Base-by-base conservation (phyloP, 2,888 invertebrate species). In the Apamea monoglypha region DNA sequence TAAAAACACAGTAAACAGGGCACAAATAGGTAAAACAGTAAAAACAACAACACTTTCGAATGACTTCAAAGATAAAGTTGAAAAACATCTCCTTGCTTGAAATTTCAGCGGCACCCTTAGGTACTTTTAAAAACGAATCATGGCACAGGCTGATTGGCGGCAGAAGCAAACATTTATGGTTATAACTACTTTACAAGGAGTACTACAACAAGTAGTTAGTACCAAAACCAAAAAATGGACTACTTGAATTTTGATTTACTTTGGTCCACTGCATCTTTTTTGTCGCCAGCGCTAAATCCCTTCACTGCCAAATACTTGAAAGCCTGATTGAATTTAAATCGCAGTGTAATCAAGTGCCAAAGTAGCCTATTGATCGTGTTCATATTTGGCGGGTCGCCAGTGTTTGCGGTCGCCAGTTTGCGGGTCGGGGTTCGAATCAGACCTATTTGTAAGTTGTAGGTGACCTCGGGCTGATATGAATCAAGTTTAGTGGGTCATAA, bases 331-430 rank as follows among this genome's bases (percentile, higher is more conserved):
- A 87, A 72, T 83, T 78, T 50, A 61, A 78, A 68, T 73, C 50
- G 18, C 56, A 67, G 12, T 56, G 56, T 76, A 74, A 75, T 66
- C 53, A 61, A 75, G 64, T 73, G 66, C 47, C 56, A 66, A 56
- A 63, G 84, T 44, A 67, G 68, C 8, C 59, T 74, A 79, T 87
- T 87, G 84, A 87, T 84, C 61, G 75, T 40, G 44, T 76, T 80
- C 71, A 76, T 80, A 77, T 75, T 87, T 87, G 88, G 85, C 85
- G 16, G 18, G 64, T 71, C 29, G 87, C 84, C 87, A 84, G 74
- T 32, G 63, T 47, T 29, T 21, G 83, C 53, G 25, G 64, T 47
- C 47, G 64, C 59, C 66, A 59, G 72, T 69, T 61, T 53, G 44
- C 47, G 66, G 74, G 86, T 70, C 77, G n/a, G 16, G 72, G 72